Conservation (phyloP, 2,113 vertebrate species). For the Neolamprologus sp. region DNA sequence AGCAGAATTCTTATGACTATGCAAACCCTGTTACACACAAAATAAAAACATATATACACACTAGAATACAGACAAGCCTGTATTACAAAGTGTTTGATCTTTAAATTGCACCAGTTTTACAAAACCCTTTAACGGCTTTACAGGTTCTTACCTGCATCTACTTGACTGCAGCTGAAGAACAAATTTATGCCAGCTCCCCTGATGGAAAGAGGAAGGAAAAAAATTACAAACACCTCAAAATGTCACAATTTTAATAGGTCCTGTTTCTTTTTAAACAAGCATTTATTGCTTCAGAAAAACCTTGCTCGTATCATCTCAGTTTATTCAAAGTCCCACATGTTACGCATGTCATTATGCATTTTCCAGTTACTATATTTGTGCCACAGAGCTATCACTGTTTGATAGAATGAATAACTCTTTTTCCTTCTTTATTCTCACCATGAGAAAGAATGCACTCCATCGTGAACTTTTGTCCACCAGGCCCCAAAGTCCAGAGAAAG, state of each 20-base stretch:
- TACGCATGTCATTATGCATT: background rate
- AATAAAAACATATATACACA: background rate
- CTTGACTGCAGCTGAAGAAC: conserved; percentile 69
- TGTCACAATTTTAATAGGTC: background rate
- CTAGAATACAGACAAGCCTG: background rate
- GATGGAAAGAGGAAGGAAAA: conserved; percentile 9
- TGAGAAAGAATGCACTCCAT: conserved; percentile 70
- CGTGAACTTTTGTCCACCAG: conserved; percentile 69
- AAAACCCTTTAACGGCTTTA: background rate
- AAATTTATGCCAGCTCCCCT: conserved; percentile 70
- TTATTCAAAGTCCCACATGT: background rate
- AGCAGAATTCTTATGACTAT: background rate
- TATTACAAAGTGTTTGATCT: background rate
- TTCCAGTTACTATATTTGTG: background rate
- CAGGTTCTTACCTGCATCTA: conserved; percentile 55
- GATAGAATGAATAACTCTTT: background rate
- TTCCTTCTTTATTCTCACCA: conserved; percentile 66
- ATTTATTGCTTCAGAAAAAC: background rate
- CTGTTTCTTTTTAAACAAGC: background rate
- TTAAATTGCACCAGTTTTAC: background rate
- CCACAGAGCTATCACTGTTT: background rate
- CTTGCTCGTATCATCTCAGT: background rate
- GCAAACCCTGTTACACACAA: background rate
- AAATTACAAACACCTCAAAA: background rate
- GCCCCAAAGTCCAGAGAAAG: conserved; percentile 73